phyloP scores from a whole-genome alignment of 2,888 invertebrate genomes.

The Yponomeuta plumbellus region DNA sequence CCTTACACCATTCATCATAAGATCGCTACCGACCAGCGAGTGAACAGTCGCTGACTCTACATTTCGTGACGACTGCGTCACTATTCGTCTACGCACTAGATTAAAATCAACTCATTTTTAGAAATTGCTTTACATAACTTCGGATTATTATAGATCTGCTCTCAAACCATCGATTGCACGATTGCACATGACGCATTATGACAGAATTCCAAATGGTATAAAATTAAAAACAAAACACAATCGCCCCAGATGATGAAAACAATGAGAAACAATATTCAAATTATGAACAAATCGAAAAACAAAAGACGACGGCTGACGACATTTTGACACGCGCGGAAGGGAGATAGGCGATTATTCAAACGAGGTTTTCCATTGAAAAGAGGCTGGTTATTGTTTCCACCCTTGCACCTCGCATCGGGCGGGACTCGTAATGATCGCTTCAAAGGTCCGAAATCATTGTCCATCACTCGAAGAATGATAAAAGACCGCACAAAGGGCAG shows the following conservation, averaged over 20 bases:
- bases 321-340: background rate
- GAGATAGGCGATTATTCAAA: background rate
- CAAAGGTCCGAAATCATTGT: conserved; percentile 36
- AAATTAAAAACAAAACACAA: background rate
- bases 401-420: background rate
- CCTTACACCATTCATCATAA: too few species aligned
- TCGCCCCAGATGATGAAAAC: background rate
- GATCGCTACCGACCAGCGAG: too few species aligned
- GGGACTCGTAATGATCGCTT: background rate
- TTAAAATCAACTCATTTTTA: background rate
- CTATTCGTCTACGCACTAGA: background rate
- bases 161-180: background rate
- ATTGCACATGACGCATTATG: background rate
- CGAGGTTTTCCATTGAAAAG: background rate
- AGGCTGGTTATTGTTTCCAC: background rate
- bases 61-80: conserved; percentile 9
- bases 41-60: background rate
- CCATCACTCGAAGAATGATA: conserved; percentile 58
- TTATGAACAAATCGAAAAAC: background rate
- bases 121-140: background rate
- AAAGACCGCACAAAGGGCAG: conserved; percentile 57
- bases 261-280: background rate
- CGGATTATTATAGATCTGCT: background rate
- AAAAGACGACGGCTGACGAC: background rate
- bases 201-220: too few species aligned